These are phyloP conservation scores for Melanitta fusca DNA, from an alignment of 2,797 vertebrate genomes.

Conservation along the genomic window DNA sequence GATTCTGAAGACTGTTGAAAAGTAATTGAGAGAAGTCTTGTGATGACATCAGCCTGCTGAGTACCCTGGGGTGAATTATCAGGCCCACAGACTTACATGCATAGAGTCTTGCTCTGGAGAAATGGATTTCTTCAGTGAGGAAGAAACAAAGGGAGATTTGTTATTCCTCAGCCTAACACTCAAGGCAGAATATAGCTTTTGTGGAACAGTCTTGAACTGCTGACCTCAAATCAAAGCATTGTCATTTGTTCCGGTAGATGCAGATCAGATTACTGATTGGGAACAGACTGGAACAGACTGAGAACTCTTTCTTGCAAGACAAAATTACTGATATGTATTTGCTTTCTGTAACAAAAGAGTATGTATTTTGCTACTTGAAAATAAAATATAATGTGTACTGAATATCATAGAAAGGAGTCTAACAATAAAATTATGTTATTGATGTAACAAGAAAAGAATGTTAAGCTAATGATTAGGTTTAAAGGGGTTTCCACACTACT, in stretches of 20 bases:
- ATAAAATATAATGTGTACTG: not conserved
- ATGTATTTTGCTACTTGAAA: not conserved
- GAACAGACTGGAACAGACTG: not conserved
- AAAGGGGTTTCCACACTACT: not conserved
- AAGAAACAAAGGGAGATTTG: not conserved
- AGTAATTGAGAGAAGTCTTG: not conserved
- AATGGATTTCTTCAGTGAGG: not conserved
- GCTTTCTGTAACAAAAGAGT: not conserved
- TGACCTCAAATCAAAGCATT: not conserved
- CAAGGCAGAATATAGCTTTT: not conserved
- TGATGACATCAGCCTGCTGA: not conserved
- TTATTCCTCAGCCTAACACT: not conserved
- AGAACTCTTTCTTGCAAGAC: not conserved
- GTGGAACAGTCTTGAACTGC: not conserved
- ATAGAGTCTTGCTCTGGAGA: not conserved
- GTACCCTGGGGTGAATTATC: not conserved
- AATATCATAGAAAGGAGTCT: conserved; percentile 54
- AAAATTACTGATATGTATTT: not conserved
- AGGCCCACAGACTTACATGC: not conserved
- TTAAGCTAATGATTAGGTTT: not conserved
- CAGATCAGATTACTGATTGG: not conserved
- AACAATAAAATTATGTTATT: conserved; percentile 1
- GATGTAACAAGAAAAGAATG: not conserved
- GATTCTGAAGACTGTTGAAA: not conserved
- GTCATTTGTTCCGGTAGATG: not conserved